phyloP scores from a whole-genome alignment of 2,113 vertebrate species.

The Vimba vimba region DNA sequence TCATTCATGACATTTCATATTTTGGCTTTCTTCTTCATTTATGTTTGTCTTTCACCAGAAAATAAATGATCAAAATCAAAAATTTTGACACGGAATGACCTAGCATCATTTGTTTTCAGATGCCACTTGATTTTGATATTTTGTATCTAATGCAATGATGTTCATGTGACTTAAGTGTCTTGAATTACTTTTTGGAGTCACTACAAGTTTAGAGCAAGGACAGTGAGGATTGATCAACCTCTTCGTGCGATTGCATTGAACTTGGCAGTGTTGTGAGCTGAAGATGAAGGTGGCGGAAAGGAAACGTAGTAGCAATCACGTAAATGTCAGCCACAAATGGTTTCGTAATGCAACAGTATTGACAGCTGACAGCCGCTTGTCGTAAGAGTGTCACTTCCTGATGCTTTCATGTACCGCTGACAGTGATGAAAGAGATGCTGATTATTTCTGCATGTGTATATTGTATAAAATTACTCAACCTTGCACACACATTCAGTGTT shows the following conservation, averaged over 20 bases:
- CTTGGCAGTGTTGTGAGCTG: constrained; percentile 6
- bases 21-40: too few species aligned
- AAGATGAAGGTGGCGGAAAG: neutral
- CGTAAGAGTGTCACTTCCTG: neutral
- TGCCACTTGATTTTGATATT: too few species aligned
- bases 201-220: too few species aligned
- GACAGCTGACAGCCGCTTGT: neutral
- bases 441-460: neutral
- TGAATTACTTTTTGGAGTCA: too few species aligned
- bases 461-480: neutral
- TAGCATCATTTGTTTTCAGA: too few species aligned
- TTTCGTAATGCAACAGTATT: constrained; percentile 9
- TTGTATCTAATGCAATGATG: too few species aligned
- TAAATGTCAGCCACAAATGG: constrained; percentile 57
- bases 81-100: too few species aligned
- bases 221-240: neutral
- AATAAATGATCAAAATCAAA: too few species aligned
- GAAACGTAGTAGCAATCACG: constrained; percentile 50
- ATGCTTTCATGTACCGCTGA: neutral
- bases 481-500: neutral
- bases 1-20: too few species aligned
- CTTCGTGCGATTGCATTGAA: constrained; percentile 55
- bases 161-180: too few species aligned
- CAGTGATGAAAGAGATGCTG: neutral
- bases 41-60: too few species aligned